phyloP scores from a whole-genome alignment of 2,888 invertebrate genomes.

The Apamea crenata region DNA sequence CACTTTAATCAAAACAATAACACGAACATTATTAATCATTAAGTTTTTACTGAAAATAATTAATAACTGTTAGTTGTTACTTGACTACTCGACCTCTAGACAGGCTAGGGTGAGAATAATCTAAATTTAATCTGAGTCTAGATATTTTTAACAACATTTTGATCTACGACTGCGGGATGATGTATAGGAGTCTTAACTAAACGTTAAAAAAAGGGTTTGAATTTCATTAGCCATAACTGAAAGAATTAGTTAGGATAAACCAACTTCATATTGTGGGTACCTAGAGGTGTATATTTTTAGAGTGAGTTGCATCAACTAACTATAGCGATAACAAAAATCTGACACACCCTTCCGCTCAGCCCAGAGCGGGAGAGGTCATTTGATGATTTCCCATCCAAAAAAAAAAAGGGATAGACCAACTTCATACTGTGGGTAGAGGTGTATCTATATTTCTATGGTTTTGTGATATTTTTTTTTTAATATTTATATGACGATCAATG shows the following conservation, averaged over 20 bases:
- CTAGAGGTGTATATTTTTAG: too few relatives aligned
- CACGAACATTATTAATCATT: slow-evolving; percentile 7
- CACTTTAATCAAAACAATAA: slow-evolving; percentile 25
- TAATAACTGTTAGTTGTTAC: not conserved
- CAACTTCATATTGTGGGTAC: not conserved
- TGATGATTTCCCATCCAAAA: too few relatives aligned
- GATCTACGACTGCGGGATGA: not conserved
- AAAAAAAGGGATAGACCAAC: too few relatives aligned
- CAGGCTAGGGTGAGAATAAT: slow-evolving; percentile 7
- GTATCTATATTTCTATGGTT: not conserved
- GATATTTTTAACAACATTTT: slow-evolving; percentile 15
- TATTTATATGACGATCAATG: too few relatives aligned
- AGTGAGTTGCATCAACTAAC: too few relatives aligned
- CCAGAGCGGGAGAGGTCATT: too few relatives aligned
- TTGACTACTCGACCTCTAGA: slow-evolving; percentile 45
- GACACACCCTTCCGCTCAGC: too few relatives aligned
- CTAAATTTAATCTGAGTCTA: not conserved
- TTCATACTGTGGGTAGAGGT: too few relatives aligned
- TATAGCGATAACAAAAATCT: too few relatives aligned
- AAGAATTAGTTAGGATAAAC: not conserved
- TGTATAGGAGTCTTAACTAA: not conserved
- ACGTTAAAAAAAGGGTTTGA: not conserved
- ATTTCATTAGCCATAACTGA: not conserved
- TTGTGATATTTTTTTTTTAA: too few relatives aligned
- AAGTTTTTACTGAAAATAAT: slow-evolving; percentile 25